Conservation (phyloP, 2,797 vertebrate species). For the Brachyalestes nurse region DNA sequence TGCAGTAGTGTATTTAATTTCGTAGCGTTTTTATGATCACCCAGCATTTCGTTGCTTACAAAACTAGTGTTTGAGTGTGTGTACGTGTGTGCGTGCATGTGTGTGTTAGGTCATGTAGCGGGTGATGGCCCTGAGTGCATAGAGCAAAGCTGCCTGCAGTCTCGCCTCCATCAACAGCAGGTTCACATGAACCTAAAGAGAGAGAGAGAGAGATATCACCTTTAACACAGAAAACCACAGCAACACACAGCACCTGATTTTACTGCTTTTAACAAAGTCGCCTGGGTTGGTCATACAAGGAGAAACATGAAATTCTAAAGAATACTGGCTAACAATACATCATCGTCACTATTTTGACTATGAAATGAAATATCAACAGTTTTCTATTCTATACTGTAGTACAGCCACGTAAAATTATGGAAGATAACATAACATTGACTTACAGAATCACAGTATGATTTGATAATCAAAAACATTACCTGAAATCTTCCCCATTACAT, state of each 20-base stretch:
- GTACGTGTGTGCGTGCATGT: background rate
- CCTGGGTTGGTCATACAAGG: too few relatives aligned
- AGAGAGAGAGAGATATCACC: background rate
- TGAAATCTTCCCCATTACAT: background rate
- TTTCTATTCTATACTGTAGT: too few relatives aligned
- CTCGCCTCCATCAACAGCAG: constrained; percentile 81
- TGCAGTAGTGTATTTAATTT: constrained; percentile 16
- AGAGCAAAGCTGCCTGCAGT: constrained; percentile 79
- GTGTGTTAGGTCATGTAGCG: constrained; percentile 80
- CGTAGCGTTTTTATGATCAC: background rate
- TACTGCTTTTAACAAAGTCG: too few relatives aligned
- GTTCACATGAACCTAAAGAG: constrained; percentile 78
- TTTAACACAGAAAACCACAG: background rate
- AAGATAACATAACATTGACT: too few relatives aligned
- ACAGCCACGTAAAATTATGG: too few relatives aligned
- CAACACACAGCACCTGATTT: background rate
- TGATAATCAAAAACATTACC: background rate
- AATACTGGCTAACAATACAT: too few relatives aligned
- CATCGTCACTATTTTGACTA: too few relatives aligned
- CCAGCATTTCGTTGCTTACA: constrained; percentile 30
- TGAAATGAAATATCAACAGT: too few relatives aligned
- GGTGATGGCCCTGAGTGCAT: constrained; percentile 79
- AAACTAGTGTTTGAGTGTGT: constrained; percentile 3
- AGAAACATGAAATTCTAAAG: too few relatives aligned
- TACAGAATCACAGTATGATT: too few relatives aligned